Percentiles rank a stretch among this genome's conserved stretches.
phyloP scores from a whole-genome alignment of 92 coral and sea anemone genomes.

The Zoanthus sociatus region DNA sequence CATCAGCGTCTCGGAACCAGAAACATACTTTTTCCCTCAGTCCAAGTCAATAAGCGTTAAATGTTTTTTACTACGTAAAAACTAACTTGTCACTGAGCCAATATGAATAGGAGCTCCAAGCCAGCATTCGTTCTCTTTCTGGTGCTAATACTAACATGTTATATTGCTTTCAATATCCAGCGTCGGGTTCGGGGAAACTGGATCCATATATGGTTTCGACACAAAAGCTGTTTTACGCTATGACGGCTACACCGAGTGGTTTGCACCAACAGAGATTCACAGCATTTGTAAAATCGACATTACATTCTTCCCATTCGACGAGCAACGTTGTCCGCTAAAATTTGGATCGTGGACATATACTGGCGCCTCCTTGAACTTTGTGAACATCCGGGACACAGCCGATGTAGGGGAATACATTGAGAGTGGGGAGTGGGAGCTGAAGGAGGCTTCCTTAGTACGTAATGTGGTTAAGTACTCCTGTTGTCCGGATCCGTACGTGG shows the following conservation, averaged over 20 bases:
- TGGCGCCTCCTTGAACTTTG: constrained; percentile 76
- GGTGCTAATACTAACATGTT: background rate
- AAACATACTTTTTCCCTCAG: no score
- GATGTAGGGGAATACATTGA: constrained; percentile 77
- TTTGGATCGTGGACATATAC: constrained; percentile 99
- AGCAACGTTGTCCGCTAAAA: constrained; percentile 83
- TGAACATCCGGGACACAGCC: constrained; percentile 71
- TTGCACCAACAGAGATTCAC: constrained; percentile 95
- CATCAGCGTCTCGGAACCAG: no score
- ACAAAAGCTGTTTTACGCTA: constrained; percentile 79
- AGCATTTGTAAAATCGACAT: constrained; percentile 97
- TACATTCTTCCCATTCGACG: constrained; percentile 91
- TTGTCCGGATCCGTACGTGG: constrained; percentile 90
- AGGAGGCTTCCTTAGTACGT: constrained; percentile 71
- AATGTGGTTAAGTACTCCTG: constrained; percentile 76
- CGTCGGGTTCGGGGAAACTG: constrained; percentile 95
- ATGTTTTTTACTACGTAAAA: no score
- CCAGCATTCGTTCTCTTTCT: no score
- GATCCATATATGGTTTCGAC: constrained; percentile 89
- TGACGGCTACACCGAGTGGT: constrained; percentile 90
- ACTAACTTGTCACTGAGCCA: no score
- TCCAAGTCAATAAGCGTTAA: no score
- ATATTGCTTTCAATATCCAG: constrained; percentile 35
- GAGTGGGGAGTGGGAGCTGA: constrained; percentile 97
- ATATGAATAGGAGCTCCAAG: no score